Conservation (phyloP, 2,113 vertebrate species). For the Tychaedon coryphoeus region DNA sequence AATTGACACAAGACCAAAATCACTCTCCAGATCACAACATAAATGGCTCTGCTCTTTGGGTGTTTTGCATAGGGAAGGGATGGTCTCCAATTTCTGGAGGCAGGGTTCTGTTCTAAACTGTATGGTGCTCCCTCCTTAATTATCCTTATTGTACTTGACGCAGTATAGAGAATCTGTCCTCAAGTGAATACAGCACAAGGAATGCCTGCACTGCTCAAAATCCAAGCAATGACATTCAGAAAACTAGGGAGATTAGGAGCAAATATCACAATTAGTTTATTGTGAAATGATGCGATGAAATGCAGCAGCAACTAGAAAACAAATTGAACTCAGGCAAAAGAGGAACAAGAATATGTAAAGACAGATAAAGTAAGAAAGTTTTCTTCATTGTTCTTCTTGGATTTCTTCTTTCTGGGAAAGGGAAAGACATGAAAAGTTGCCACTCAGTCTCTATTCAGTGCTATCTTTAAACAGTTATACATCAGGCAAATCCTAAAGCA, state of each 20-base stretch:
- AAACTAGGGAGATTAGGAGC: background rate
- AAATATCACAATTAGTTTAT: background rate
- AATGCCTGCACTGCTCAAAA: background rate
- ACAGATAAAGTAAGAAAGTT: background rate
- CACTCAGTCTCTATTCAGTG: background rate
- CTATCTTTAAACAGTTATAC: background rate
- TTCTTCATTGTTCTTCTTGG: background rate
- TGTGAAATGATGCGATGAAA: background rate
- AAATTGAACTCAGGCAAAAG: background rate
- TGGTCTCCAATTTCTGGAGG: background rate
- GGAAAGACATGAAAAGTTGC: background rate
- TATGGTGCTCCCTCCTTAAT: background rate
- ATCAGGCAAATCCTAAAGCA: background rate
- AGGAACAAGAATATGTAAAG: background rate
- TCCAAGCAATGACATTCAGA: background rate
- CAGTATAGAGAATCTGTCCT: background rate
- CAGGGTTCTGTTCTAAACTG: background rate
- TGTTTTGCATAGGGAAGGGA: background rate
- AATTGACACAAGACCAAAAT: background rate
- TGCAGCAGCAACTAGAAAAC: background rate
- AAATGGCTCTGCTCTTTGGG: background rate
- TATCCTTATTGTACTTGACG: background rate
- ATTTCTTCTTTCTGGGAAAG: background rate
- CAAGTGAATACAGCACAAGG: background rate
- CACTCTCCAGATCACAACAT: fast-evolving